These are phyloP conservation scores for Drosophila malerkotliana DNA, from an alignment of 1,140 invertebrate genomes.

Conservation along the genomic window DNA sequence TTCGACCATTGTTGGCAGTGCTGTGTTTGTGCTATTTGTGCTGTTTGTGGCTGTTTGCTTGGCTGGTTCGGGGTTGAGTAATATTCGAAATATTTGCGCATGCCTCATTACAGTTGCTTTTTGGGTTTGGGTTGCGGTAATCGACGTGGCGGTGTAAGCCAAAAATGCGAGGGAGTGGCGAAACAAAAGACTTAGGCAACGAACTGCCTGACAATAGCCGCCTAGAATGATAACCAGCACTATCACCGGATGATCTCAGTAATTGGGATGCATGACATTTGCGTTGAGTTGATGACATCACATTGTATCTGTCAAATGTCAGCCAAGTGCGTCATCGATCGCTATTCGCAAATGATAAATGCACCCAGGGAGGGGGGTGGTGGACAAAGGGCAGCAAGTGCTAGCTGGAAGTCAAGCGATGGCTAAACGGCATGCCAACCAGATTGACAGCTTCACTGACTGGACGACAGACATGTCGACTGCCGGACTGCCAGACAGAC, in stretches of 20 bases:
- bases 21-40: constrained; percentile 17
- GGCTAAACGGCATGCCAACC: constrained; percentile 55
- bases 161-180: constrained; percentile 69
- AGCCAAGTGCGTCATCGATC: constrained; percentile 71
- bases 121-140: constrained; percentile 62
- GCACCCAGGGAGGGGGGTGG: background rate
- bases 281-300: constrained; percentile 44
- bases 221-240: constrained; percentile 37
- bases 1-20: constrained; percentile 51
- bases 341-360: constrained; percentile 12
- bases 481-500: constrained; percentile 48
- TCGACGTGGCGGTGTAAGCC: constrained; percentile 65
- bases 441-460: constrained; percentile 55
- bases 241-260: background rate
- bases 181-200: constrained; percentile 79
- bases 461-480: constrained; percentile 14
- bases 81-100: constrained; percentile 80
- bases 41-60: constrained; percentile 28
- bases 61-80: constrained; percentile 60
- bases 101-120: constrained; percentile 75
- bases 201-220: constrained; percentile 37
- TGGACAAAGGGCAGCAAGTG: constrained; percentile 64
- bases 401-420: constrained; percentile 49
- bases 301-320: constrained; percentile 55
- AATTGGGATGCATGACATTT: constrained; percentile 65